Evolutionary conservation across 2,888 invertebrate genomes (phyloP).

Genomic region (Melanotus villosus): DNA sequence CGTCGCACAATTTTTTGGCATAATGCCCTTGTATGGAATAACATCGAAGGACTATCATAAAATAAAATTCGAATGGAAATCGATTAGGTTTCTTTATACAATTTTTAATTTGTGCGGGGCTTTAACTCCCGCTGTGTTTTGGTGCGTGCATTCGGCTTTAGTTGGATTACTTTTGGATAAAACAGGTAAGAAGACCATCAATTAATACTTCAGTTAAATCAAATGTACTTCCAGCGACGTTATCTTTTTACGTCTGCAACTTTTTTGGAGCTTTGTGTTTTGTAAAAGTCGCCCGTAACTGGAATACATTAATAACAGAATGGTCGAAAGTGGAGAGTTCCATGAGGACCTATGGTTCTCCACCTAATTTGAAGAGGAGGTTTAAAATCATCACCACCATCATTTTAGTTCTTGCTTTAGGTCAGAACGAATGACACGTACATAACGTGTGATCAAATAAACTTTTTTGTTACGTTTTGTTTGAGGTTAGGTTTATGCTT

Average conservation of each 20-base stretch:
- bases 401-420: conserved; percentile 28
- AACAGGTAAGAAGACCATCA: conserved; percentile 54
- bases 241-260: conserved; percentile 60
- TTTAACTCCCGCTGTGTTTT: conserved; percentile 55
- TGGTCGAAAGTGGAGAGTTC: conserved; percentile 51
- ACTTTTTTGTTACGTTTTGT: too few relatives aligned
- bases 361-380: conserved; percentile 33
- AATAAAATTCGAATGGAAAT: conserved; percentile 39
- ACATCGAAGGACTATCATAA: conserved; percentile 6
- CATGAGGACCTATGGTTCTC: conserved; percentile 49
- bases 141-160: conserved; percentile 56
- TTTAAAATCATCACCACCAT: conserved; percentile 41
- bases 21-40: conserved; percentile 42
- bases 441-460: too few relatives aligned
- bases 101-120: conserved; percentile 52
- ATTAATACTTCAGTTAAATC: too few relatives aligned
- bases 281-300: conserved; percentile 68
- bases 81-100: conserved; percentile 33
- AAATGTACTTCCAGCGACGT: conserved; percentile 57
- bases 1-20: conserved; percentile 33
- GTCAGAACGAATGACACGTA: conserved; percentile 22
- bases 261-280: conserved; percentile 66
- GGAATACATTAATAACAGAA: conserved; percentile 65
- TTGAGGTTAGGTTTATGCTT: too few relatives aligned
- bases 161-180: conserved; percentile 58